Evolutionary conservation across 2,113 vertebrate genomes (phyloP), one percentile per base, ranked within the genome.

Genomic region (Gadus chalcogrammus): DNA sequence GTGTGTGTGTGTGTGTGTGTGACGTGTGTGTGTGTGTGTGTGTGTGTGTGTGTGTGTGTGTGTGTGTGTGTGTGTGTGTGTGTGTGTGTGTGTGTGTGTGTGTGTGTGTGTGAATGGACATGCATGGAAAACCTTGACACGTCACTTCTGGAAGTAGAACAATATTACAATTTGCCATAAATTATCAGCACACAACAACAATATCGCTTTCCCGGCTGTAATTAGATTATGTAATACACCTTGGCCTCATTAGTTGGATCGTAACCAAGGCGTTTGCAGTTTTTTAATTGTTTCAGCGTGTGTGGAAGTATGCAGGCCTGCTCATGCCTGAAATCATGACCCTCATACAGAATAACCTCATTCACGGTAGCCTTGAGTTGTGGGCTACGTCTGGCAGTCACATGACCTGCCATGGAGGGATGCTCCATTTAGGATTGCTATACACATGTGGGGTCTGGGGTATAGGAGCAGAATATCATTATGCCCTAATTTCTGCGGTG

Each of bases 401-500:
- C 78, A 75, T 77, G 78, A 31, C 82, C 85, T 69, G 71, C 8
- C 76, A 80, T 82, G 61, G 76, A 67, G 67, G n/a, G 63, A 20
- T 67, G 79, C 66, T 86, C 75, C 78, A 79, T 85, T 79, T 79
- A 75, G 31, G 31, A 35, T 35, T 35, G 31, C 31, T 35, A 35
- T 35, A 35, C 31, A 35, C 31, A 35, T 35, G 31, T 35, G 31
- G 31, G 31, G 31, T 35, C 31, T 35, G 31, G 5, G 31, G 31
- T 35, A 24, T 24, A 35, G 31, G 31, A 35, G 31, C 31, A 35
- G 31, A 35, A 35, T 35, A 5, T 5, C 6, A 35, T 35, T 4
- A 35, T 35, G 31, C 31, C 6, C 31, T 35, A 4, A 35, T 35
- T 35, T 35, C 31, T 5, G 31, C 31, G 4, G 0, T 35, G 4